phyloP scores from a whole-genome alignment of 1,140 invertebrate genomes.

The Trachelipus rathkii region DNA sequence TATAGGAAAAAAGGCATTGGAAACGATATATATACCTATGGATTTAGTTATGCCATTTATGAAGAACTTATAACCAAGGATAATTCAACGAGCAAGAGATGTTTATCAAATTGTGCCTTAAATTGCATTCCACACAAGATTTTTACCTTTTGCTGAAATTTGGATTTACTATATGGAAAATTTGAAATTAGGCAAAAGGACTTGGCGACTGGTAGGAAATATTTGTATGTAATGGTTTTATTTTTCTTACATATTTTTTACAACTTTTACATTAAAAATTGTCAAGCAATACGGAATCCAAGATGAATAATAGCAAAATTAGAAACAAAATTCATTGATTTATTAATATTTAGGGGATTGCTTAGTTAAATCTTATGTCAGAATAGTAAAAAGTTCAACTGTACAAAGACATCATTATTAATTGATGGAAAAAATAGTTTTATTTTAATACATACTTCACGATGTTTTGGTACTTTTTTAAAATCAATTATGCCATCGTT shows the following conservation, averaged over 20 bases:
- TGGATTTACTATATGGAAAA: constrained; percentile 95
- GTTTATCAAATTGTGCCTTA: constrained; percentile 88
- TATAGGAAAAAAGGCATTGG: constrained; percentile 74
- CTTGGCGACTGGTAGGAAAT: constrained; percentile 78
- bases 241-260: background rate
- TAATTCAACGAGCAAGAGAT: constrained; percentile 77
- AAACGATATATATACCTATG: constrained; percentile 98
- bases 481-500: too few relatives aligned
- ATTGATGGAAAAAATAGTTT: too few relatives aligned
- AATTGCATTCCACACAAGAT: constrained; percentile 93
- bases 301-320: too few relatives aligned
- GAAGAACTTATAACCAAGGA: constrained; percentile 93
- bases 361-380: too few relatives aligned
- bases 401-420: too few relatives aligned
- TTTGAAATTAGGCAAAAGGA: constrained; percentile 97
- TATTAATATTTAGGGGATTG: too few relatives aligned
- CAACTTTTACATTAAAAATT: too few relatives aligned
- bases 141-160: constrained; percentile 98
- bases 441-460: too few relatives aligned
- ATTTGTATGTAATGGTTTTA: constrained; percentile 59
- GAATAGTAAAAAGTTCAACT: too few relatives aligned
- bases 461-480: too few relatives aligned
- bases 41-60: constrained; percentile 98
- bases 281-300: too few relatives aligned
- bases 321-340: too few relatives aligned